Base-by-base conservation (phyloP, 35 echinoderm and acorn worm species). In the Acanthaster planci region DNA sequence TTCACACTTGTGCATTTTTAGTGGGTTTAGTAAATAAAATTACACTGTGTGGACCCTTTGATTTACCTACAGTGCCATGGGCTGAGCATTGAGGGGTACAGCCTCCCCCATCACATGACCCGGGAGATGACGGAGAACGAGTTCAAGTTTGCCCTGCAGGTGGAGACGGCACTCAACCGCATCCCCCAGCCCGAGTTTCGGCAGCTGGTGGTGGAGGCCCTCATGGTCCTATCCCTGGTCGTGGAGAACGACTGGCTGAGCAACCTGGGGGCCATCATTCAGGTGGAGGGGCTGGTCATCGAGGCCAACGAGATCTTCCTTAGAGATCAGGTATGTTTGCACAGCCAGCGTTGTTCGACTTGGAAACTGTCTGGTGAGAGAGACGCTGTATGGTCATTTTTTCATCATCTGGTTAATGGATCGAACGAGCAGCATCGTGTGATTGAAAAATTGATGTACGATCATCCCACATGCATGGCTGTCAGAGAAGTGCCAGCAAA, bases 121-220 rank as follows among this genome's bases (percentile, higher is more conserved):
- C 51, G 91, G 15, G 95, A 97, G 82, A 97, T 97, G 95, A 97
- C 95, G 1, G 72, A 91, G 26, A 79, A 92, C 78, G 95, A 97
- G 77, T 92, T 97, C 75, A 97, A 97, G 77, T 97, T 97, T 85
- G 90, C 95, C 9, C 60, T 97, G 5, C 55, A 78, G 31, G 95
- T 97, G 6, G 95, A 97, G 64, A 86, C 92, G 37, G 95, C 89
- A 2, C 85, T 97, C 7, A 97, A 97, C 76, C 81, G 82, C 15
- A 92, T 97, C 35, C 90, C 90, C 31, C 86, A 97, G 76, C 95
- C 90, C 14, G 91, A 97, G 67, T 90, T 90, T 36, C 90, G 95
- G 9, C 95, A 97, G 88, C 85, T 97, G 52, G 90, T 97, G 95
- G 95, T 97, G 50, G 95, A 97, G 55, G 88, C 84, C 10, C 75